Conservation (phyloP, 2,888 invertebrate genomes). For the Rutpela maculata region DNA sequence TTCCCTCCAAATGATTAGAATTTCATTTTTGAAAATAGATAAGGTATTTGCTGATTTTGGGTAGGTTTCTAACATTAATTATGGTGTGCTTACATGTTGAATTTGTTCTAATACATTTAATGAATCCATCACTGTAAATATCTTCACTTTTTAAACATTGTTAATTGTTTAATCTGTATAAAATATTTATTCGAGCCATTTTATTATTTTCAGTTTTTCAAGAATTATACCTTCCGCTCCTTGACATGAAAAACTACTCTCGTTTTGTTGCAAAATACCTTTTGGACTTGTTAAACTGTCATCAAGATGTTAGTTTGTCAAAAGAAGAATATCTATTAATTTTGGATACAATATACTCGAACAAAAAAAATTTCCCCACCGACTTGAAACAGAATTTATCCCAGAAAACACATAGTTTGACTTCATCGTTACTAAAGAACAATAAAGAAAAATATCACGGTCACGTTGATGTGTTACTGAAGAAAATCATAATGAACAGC, state of each 20-base stretch:
- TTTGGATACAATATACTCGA: conserved; percentile 78
- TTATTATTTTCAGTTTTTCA: conserved; percentile 79
- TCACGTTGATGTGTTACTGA: conserved; percentile 81
- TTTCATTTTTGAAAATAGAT: too few relatives aligned
- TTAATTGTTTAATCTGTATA: not conserved
- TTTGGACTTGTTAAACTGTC: conserved; percentile 71
- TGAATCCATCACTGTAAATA: too few relatives aligned
- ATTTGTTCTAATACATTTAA: too few relatives aligned
- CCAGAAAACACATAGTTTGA: conserved; percentile 71
- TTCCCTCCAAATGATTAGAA: too few relatives aligned
- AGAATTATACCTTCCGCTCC: conserved; percentile 83
- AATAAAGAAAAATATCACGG: conserved; percentile 71
- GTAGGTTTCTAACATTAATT: too few relatives aligned
- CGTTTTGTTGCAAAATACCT: conserved; percentile 81
- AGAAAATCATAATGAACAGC: conserved; percentile 78
- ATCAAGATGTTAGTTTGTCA: conserved; percentile 59
- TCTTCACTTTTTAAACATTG: not conserved
- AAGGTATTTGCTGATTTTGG: too few relatives aligned
- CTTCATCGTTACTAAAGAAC: conserved; percentile 65
- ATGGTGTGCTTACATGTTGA: too few relatives aligned
- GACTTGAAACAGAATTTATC: conserved; percentile 77
- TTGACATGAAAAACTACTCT: conserved; percentile 83
- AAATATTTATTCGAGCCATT: too few relatives aligned
- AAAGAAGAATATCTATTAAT: conserved; percentile 78
- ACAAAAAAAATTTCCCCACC: conserved; percentile 76